phyloP scores from a whole-genome alignment of 2,888 invertebrate genomes.

The Xylocampa areola region DNA sequence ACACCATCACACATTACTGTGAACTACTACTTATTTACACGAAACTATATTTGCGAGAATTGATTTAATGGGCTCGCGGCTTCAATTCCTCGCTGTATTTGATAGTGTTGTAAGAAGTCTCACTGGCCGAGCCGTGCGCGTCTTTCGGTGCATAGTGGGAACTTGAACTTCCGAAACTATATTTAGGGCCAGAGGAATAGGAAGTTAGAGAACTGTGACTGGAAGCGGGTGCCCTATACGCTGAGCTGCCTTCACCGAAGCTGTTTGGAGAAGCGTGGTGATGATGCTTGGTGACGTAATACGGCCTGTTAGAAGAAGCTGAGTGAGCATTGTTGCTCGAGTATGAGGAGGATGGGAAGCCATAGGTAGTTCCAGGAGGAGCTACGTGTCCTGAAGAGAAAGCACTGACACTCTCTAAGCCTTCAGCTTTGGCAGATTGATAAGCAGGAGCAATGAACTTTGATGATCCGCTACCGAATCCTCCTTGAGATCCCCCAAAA shows the following conservation, averaged over 20 bases:
- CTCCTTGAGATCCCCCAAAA: conserved; percentile 72
- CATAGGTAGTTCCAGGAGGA: conserved; percentile 77
- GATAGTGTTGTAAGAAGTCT: conserved; percentile 85
- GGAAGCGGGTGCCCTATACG: conserved; percentile 74
- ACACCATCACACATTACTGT: conserved; percentile 55
- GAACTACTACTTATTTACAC: conserved; percentile 77
- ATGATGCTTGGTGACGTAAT: conserved; percentile 76
- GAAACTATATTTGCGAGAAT: conserved; percentile 50
- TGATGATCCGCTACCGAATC: conserved; percentile 73
- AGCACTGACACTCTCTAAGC: conserved; percentile 74
- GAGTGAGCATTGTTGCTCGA: conserved; percentile 70
- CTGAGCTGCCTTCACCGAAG: conserved; percentile 76
- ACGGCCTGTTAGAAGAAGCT: conserved; percentile 78
- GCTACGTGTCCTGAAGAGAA: conserved; percentile 78
- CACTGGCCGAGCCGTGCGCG: conserved; percentile 80
- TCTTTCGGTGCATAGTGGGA: conserved; percentile 79
- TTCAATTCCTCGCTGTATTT: conserved; percentile 87
- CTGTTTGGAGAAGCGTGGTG: conserved; percentile 61
- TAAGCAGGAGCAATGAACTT: conserved; percentile 76
- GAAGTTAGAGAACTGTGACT: conserved; percentile 75
- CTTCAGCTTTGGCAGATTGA: conserved; percentile 74
- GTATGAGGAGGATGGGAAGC: conserved; percentile 73
- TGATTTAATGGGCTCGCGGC: conserved; percentile 73
- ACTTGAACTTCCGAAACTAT: conserved; percentile 73
- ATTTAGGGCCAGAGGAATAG: conserved; percentile 77